Base-by-base conservation (phyloP, 2,113 vertebrate genomes). In the Arvicanthis niloticus region DNA sequence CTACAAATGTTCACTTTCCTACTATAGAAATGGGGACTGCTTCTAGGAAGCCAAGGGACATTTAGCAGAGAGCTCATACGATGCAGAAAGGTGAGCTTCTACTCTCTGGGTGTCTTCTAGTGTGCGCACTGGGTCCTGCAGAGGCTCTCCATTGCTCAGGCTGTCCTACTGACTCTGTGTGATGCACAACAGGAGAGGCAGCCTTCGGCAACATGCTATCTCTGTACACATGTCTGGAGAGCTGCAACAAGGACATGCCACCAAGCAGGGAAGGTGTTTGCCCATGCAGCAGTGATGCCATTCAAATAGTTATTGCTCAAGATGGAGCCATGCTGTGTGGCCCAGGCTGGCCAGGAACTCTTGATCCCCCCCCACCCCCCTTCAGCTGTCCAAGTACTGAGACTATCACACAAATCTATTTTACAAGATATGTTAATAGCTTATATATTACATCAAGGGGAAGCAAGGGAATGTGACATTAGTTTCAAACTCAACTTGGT, bases 181-280 rank as follows among this genome's bases (percentile, higher is more conserved):
- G 8, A 85, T 26, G 60, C 0, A 8, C 51, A 75, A 45, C 40
- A 42, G 0, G 2, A 56, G 19, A 5, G 2, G 56, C 21, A 62
- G 1, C 31, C 58, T 45, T 37, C 1, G 31, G 34, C 42, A 70
- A 12, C 13, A 42, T 0, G 6, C 58, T 31, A 56, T 72, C 15
- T 58, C 65, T 56, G 51, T 26, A 17, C 40, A 89, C n/a, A 77
- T 0, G 12, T n/a, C 48, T 48, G 65, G 40, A 65, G 40, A 1
- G 12, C 42, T 0, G n/a, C 34, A 77, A 73, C 45, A 60, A 11
- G 17, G 45, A 75, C 42, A 65, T 26, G 22, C 21, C 53, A 12
- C 10, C 0, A n/a, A 72, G n/a, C 3, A 42, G 62, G 2, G 34
- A 4, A 48, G 34, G 11, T 13, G 7, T 4, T 22, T 9, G 48